phyloP scores from a whole-genome alignment of 2,113 vertebrate species.

The Perca schrenkii region DNA sequence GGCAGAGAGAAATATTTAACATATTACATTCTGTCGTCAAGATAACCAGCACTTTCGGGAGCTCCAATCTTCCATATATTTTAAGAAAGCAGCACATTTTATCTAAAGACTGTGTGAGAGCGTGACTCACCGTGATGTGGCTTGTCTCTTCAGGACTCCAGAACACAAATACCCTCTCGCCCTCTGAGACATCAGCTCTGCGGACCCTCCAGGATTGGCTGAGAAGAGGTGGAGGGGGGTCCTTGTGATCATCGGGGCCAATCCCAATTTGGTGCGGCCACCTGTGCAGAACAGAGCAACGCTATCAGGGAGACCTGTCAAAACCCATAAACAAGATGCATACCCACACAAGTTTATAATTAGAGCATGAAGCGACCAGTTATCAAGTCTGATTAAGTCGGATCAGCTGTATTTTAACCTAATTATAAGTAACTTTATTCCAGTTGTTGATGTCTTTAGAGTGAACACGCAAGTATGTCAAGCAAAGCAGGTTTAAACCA shows the following conservation, averaged over 20 bases:
- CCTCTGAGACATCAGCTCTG: conserved; percentile 79
- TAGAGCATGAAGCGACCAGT: conserved; percentile 8
- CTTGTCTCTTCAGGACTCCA: conserved; percentile 80
- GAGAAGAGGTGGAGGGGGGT: conserved; percentile 68
- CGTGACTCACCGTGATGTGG: conserved; percentile 81
- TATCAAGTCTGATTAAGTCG: conserved; percentile 9
- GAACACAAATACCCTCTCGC: conserved; percentile 74
- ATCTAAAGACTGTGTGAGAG: conserved; percentile 26
- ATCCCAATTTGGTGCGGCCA: conserved; percentile 68
- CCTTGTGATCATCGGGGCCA: conserved; percentile 81
- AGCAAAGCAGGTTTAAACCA: conserved; percentile 70
- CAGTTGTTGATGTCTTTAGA: conserved; percentile 57
- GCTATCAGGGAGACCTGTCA: conserved; percentile 57
- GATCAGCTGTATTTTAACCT: conserved; percentile 7
- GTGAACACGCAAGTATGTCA: conserved; percentile 65
- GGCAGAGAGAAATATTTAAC: neutral
- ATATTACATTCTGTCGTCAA: neutral
- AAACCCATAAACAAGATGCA: conserved; percentile 29
- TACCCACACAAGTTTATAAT: conserved; percentile 32
- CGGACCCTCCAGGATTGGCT: conserved; percentile 71
- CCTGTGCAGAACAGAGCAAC: conserved; percentile 67
- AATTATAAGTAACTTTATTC: neutral
- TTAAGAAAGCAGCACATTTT: conserved; percentile 21
- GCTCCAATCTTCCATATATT: neutral
- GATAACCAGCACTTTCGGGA: neutral